Evolutionary conservation across 1,140 invertebrate species (phyloP), one percentile per base, ranked within the genome.

Genomic region (Aphis gossypii): DNA sequence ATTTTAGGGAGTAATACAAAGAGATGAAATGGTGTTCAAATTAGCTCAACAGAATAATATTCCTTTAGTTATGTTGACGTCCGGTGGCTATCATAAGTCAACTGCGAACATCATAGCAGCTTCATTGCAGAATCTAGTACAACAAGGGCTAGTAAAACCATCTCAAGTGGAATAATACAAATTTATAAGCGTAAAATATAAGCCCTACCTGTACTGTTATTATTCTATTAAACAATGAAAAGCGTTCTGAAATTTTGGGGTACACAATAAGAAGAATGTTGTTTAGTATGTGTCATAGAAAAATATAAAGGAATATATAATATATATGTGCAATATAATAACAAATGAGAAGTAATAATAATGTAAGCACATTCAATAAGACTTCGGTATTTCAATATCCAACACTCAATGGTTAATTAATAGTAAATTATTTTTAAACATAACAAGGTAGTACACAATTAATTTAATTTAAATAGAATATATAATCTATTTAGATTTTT

Each of bases 31-130:
- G 51, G 97, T 99, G 7, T 99, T 98, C 95, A 95, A 96, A 94
- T 96, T 96, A 94, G 97, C 97, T 68, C 96, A 96, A 93, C 94
- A 96, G 14, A 95, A 96, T 30, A 95, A 96, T 23, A 97, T 98
- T 94, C 98, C 98, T 2, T 97, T 98, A 84, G 96, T 98, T 3
- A 98, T 98, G 98, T 95, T 98, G 35, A 98, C 98, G 0, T 98
- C 98, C 95, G 98, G 98, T 20, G 98, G 98, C 2, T 98, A 98
- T 95, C 96, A 97, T 86, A 96, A 96, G 93, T 96, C 96, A 93
- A 98, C 97, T 4, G 98, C 98, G 2, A 95, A 95, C 94, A 97
- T 98, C 93, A 98, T 98, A 92, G 97, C 98, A 0, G 97, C 97
- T 94, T 98, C 97, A 18, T 97, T 98, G 94, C 95, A 97, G 41